Evolutionary conservation across 2,888 invertebrate species (phyloP).

Genomic region (Flabesymbios commensalis): DNA sequence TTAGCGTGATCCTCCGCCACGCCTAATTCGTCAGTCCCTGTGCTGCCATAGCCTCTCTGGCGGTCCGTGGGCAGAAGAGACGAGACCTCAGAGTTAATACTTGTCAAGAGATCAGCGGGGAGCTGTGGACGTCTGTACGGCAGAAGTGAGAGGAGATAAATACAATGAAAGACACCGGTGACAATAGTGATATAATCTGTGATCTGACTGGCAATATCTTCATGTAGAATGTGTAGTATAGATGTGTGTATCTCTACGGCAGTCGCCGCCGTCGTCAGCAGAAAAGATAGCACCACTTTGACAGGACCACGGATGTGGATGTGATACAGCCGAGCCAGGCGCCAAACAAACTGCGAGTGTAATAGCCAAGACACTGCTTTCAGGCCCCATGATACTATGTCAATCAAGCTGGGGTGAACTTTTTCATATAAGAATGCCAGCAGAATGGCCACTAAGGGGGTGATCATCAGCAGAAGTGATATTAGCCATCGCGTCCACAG

Average conservation of each 20-base stretch:
- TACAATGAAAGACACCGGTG: slow-evolving; percentile 65
- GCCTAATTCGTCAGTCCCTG: background rate
- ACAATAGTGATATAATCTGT: slow-evolving; percentile 46
- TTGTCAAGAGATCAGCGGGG: slow-evolving; percentile 10
- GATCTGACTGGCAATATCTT: slow-evolving; percentile 7
- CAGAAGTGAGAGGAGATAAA: slow-evolving; percentile 75
- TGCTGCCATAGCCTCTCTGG: background rate
- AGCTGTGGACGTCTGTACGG: slow-evolving; percentile 60
- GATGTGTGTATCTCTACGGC: slow-evolving; percentile 74
- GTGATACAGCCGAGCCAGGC: slow-evolving; percentile 65
- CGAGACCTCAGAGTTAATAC: slow-evolving; percentile 32
- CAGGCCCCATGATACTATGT: slow-evolving; percentile 73
- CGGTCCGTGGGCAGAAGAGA: slow-evolving; percentile 25
- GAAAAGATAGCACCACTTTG: slow-evolving; percentile 72
- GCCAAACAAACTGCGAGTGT: slow-evolving; percentile 76
- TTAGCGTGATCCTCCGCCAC: slow-evolving; percentile 72
- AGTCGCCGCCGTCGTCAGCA: slow-evolving; percentile 71
- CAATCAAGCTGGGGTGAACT: slow-evolving; percentile 65
- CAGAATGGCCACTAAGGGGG: slow-evolving; percentile 71
- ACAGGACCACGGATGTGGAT: slow-evolving; percentile 77
- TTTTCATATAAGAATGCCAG: slow-evolving; percentile 50
- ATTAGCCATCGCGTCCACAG: slow-evolving; percentile 71
- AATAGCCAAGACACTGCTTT: slow-evolving; percentile 80
- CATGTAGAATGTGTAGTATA: slow-evolving; percentile 49
- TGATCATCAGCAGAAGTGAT: slow-evolving; percentile 69